Evolutionary conservation across 2,797 vertebrate genomes (phyloP).

Genomic region (Aulostomus chinensis): DNA sequence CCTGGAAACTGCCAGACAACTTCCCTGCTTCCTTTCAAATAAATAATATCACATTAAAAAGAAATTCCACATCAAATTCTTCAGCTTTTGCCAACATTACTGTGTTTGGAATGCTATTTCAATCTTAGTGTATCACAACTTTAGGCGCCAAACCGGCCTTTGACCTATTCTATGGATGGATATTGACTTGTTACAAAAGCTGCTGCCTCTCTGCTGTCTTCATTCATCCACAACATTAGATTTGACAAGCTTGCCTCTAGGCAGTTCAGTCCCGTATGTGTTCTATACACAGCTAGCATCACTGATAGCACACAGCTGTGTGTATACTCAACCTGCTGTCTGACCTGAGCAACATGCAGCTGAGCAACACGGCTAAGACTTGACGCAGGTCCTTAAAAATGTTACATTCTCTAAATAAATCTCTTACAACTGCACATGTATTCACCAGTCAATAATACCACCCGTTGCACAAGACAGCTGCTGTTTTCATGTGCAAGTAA

Average conservation of each 20-base stretch:
- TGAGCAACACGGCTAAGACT: not conserved
- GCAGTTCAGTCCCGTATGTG: conserved; percentile 22
- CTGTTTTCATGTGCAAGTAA: conserved; percentile 6
- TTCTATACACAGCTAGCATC: conserved; percentile 21
- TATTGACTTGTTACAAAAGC: conserved; percentile 48
- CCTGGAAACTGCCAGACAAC: too few relatives aligned
- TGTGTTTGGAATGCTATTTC: not conserved
- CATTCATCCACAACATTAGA: conserved; percentile 23
- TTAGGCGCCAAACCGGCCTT: not conserved
- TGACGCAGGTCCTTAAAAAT: not conserved
- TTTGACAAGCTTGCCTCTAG: conserved; percentile 39
- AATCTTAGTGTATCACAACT: not conserved
- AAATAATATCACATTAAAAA: too few relatives aligned
- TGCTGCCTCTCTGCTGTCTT: conserved; percentile 34
- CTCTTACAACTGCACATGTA: not conserved
- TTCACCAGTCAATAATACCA: conserved; percentile 1
- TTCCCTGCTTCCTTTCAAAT: too few relatives aligned
- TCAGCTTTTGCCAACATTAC: conserved; percentile 2
- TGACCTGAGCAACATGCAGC: conserved; percentile 1
- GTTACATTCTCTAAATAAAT: not conserved
- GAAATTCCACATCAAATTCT: too few relatives aligned
- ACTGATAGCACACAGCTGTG: conserved; percentile 20
- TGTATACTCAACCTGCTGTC: conserved; percentile 2
- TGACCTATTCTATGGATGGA: conserved; percentile 22
- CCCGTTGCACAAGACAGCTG: conserved; percentile 6